A percentile compares a stretch with the other conserved stretches of the same genome.
Evolutionary conservation across 1,140 invertebrate genomes (phyloP).

Genomic region (Drosophila arawakana): DNA sequence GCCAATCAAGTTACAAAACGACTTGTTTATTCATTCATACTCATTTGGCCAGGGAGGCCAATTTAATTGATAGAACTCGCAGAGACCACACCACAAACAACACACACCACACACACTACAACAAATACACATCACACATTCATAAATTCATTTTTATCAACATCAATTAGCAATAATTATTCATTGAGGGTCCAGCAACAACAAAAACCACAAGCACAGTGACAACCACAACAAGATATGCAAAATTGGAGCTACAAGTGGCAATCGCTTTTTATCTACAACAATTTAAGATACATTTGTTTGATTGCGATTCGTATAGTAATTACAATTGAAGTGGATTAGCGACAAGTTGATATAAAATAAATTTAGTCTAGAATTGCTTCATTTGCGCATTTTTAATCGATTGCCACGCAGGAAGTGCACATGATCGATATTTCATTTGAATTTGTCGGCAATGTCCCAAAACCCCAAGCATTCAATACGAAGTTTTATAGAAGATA

Average conservation of each 20-base stretch:
- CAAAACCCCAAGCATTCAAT: no score
- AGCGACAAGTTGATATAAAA: slow-evolving; percentile 1
- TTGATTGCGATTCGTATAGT: slow-evolving; percentile 8
- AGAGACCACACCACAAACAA: slow-evolving; percentile 9
- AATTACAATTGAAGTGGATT: slow-evolving; percentile 3
- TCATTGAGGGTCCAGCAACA: slow-evolving; percentile 43
- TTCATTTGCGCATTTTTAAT: neutral
- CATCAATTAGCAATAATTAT: slow-evolving; percentile 81
- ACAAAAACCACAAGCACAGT: no score
- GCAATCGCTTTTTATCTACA: slow-evolving; percentile 26
- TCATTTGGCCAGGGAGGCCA: slow-evolving; percentile 46
- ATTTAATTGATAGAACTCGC: slow-evolving; percentile 71
- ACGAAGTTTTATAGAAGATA: no score
- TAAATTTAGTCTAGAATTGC: neutral
- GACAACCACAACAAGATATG: slow-evolving; percentile 1
- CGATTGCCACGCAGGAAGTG: slow-evolving; percentile 1
- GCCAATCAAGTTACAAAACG: slow-evolving; percentile 56
- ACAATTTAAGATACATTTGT: slow-evolving; percentile 19
- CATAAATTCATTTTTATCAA: slow-evolving; percentile 80
- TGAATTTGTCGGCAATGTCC: neutral
- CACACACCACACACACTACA: no score
- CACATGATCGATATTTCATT: slow-evolving; percentile 7
- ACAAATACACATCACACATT: slow-evolving; percentile 47
- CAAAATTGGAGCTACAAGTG: slow-evolving; percentile 10
- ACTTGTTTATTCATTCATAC: slow-evolving; percentile 48